Conservation (phyloP, 2,113 vertebrate species). For the Nestor notabilis region DNA sequence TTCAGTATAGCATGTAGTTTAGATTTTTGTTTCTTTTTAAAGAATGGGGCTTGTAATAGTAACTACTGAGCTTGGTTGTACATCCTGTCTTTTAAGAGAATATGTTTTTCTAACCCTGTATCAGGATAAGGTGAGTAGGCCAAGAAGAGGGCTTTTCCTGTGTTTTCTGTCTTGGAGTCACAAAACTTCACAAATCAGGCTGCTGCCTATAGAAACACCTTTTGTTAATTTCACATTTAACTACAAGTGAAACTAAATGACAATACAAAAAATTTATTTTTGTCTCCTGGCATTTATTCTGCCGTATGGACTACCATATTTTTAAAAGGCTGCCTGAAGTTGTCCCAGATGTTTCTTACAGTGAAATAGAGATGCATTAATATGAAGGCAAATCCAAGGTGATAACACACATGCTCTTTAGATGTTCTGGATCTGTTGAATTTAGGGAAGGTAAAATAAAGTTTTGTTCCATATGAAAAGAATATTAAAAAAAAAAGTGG, state of each 20-base stretch:
- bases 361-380: neutral
- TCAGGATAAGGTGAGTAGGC: neutral
- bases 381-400: neutral
- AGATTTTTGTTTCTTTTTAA: neutral
- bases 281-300: neutral
- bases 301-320: neutral
- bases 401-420: neutral
- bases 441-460: neutral
- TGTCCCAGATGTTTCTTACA: neutral
- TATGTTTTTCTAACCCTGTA: neutral
- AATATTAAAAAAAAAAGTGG: neutral
- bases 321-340: neutral
- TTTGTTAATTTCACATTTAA: neutral
- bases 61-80: neutral
- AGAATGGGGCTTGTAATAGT: neutral
- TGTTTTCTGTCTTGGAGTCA: neutral
- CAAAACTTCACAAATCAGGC: neutral
- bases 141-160: neutral
- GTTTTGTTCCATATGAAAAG: neutral
- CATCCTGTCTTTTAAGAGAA: neutral
- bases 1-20: neutral
- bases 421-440: neutral
- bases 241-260: neutral
- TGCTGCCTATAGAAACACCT: neutral
- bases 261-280: neutral